These are phyloP conservation scores for Hydrocynus forskahlii DNA, from an alignment of 2,797 vertebrate genomes.

Conservation along the genomic window DNA sequence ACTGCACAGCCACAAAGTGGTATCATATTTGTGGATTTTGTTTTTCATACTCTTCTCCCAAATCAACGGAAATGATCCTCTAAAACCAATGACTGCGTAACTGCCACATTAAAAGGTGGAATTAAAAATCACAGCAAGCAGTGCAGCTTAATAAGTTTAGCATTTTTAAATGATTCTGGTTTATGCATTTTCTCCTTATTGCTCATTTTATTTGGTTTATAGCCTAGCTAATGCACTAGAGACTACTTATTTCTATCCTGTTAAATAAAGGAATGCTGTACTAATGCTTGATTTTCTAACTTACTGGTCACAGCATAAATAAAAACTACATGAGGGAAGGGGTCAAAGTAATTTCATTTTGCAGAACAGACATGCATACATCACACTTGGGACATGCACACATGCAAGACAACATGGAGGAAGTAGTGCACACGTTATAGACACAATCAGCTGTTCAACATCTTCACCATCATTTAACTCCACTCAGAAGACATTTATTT, in stretches of 20 bases:
- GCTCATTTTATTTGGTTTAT: background rate
- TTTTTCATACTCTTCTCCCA: no score
- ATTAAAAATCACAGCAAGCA: no score
- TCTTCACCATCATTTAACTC: background rate
- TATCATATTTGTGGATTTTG: constrained; percentile 22
- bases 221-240: background rate
- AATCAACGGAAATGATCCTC: no score
- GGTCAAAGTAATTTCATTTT: background rate
- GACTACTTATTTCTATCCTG: background rate
- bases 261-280: background rate
- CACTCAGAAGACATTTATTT: background rate
- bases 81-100: no score
- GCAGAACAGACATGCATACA: background rate
- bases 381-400: constrained; percentile 8
- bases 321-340: background rate
- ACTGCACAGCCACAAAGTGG: constrained; percentile 35
- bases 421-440: background rate
- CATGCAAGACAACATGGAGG: constrained; percentile 26
- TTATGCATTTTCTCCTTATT: background rate
- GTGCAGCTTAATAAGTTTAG: no score
- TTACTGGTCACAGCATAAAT: background rate
- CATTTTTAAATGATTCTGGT: no score
- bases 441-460: background rate
- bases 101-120: no score
- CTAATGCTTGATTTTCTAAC: background rate